Evolutionary conservation across 1,140 invertebrate genomes (phyloP), one percentile per base, ranked within the genome.

Genomic region (Ostrea edulis): DNA sequence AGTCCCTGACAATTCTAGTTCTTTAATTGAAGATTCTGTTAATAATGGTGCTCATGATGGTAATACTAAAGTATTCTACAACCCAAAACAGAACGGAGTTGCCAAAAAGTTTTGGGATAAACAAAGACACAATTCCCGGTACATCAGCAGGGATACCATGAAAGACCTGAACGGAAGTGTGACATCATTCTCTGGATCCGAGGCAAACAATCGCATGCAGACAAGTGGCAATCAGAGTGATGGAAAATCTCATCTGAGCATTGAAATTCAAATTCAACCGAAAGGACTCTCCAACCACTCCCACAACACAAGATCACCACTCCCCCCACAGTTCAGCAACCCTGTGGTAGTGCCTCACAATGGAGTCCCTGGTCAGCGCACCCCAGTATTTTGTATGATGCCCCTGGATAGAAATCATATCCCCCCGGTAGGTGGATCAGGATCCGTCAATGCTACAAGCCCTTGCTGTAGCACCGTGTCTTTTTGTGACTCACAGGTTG

Each of bases 41-140:
- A 91, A 85, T 68, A 92, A 93, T 88, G 97, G 97, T 0, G 97
- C 98, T 83, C 92, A 94, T 54, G 87, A 92, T 29, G 58, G 84
- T 17, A 87, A 71, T 83, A 90, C 87, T 65, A 85, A 85, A 55
- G 55, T 85, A 35, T 99, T 98, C 94, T 98, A 98, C 92, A 98
- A 99, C 95, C 97, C 98, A 0, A 97, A 97, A 92, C 98, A 99
- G 94, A 98, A 97, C 93, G 98, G 97, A 20, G 97, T 98, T 0
- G 98, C 98, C 0, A 96, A 97, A 89, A 98, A 98, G 92, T 98
- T 98, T 94, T 98, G 98, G 94, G 97, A 97, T 89, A 98, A 98
- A 92, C 89, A 91, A 77, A 97, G 97, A 84, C 96, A 97, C 89
- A 96, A 97, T 91, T 96, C 97, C 89, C 96, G 97, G 91, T 90